These are phyloP conservation scores for Carposina sasakii DNA, from an alignment of 1,140 invertebrate genomes.

Conservation along the genomic window DNA sequence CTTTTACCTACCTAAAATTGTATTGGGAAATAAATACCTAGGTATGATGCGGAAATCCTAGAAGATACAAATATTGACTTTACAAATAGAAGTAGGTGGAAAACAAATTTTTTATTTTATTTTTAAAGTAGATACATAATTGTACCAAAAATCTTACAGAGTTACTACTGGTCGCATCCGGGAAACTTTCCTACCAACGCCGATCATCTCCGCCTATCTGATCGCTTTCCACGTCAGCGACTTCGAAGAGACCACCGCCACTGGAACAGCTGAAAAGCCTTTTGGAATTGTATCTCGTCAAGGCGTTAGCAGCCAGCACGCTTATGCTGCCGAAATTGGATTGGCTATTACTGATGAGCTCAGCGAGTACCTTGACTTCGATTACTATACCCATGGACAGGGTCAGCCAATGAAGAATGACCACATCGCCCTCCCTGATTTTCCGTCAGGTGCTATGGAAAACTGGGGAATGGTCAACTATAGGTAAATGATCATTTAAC, in stretches of 20 bases:
- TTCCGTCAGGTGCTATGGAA: slow-evolving; percentile 79
- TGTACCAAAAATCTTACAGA: no score
- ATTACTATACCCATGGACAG: slow-evolving; percentile 64
- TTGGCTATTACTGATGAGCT: slow-evolving; percentile 70
- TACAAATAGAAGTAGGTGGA: no score
- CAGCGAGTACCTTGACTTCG: slow-evolving; percentile 65
- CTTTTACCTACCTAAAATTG: no score
- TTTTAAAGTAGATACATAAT: no score
- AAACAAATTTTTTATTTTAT: no score
- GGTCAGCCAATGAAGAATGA: slow-evolving; percentile 73
- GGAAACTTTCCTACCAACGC: slow-evolving; percentile 70
- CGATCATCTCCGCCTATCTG: slow-evolving; percentile 89
- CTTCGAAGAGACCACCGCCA: slow-evolving; percentile 68
- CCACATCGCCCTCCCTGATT: slow-evolving; percentile 82
- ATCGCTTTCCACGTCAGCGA: slow-evolving; percentile 90
- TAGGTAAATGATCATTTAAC: slow-evolving; percentile 45
- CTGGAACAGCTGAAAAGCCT: slow-evolving; percentile 53
- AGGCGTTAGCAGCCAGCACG: slow-evolving; percentile 54
- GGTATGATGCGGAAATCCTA: no score
- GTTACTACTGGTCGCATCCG: slow-evolving; percentile 30
- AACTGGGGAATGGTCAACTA: slow-evolving; percentile 81
- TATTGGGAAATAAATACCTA: no score
- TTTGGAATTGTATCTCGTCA: slow-evolving; percentile 63
- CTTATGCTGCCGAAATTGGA: slow-evolving; percentile 72
- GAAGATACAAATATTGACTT: no score